These are phyloP conservation scores for Cephus nigrinus DNA, from an alignment of 2,888 invertebrate genomes.

Conservation along the genomic window DNA sequence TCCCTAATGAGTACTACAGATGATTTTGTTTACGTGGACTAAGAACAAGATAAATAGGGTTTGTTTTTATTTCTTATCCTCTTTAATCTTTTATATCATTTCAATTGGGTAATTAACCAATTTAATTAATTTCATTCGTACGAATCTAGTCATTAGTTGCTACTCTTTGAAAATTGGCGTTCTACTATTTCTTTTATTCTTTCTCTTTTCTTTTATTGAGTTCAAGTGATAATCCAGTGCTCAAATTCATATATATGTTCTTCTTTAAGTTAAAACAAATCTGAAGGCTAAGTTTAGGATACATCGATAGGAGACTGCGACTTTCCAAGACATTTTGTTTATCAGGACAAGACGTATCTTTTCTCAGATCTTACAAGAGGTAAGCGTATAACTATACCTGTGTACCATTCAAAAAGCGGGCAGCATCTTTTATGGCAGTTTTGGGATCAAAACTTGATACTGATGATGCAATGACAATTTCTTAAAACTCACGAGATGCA, in stretches of 20 bases:
- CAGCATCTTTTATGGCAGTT: neutral
- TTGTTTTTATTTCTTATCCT: neutral
- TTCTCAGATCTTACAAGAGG: neutral
- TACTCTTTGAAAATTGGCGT: neutral
- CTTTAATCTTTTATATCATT: neutral
- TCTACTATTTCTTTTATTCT: neutral
- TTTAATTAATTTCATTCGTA: neutral
- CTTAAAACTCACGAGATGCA: neutral
- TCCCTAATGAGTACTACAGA: neutral
- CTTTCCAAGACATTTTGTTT: neutral
- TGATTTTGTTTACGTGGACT: neutral
- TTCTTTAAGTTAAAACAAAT: neutral
- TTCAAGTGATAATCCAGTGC: neutral
- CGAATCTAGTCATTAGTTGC: slow-evolving; percentile 8
- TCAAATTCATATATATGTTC: neutral
- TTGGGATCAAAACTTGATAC: neutral
- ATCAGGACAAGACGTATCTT: neutral
- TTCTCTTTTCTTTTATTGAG: neutral
- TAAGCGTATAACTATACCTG: neutral
- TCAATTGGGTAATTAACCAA: neutral
- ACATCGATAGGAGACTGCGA: neutral
- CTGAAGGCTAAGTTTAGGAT: neutral
- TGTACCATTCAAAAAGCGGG: neutral
- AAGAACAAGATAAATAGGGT: neutral
- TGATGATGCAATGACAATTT: neutral